Base-by-base conservation (phyloP, 2,113 vertebrate genomes). In the Hiodon tergisus region DNA sequence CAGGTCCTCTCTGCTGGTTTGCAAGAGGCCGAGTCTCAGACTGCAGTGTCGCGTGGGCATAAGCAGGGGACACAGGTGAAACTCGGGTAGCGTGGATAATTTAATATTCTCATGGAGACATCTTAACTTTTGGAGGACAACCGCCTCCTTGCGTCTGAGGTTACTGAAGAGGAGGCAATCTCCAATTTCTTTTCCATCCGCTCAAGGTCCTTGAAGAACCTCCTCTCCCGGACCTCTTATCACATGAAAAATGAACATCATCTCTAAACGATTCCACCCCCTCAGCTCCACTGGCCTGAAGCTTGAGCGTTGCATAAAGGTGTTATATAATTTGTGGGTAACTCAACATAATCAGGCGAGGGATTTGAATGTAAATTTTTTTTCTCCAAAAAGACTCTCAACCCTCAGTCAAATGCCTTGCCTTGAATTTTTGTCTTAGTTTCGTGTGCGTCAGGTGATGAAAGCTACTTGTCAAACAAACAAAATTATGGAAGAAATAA, bases 191-290 rank as follows among this genome's bases (percentile, higher is more conserved):
- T 6, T 52, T 3, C 48, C 52, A 67, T 14, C 52, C 57, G 63
- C 52, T 50, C 6, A 53, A 16, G 66, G 17, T 48, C 6, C 55
- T 54, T 8, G 6, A 7, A 17, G 57, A 59, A 14, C 11, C 68
- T 8, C 8, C 60, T 59, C 74, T 31, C n/a, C 58, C 9, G 52
- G 47, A 67, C 6, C 5, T 48, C 47, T 76, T 73, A 4, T 50
- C 67, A 16, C 58, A 51, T 57, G 52, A 16, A 77, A n/a, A 72
- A 68, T 59, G 67, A 76, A 70, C 13, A 74, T 59, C 50, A 50
- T n/a, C 31, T 75, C 51, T 66, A 14, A 74, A 73, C 13, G 69
- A 80, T 78, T 81, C 66, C 74, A 8, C 69, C 55, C 72, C 60
- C 63, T 69, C 47, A 72, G 69, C 31, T 57, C 6, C 62, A 55